These are phyloP conservation scores for Dorcus parallelipipedus DNA, from an alignment of 2,888 invertebrate genomes.

Conservation along the genomic window DNA sequence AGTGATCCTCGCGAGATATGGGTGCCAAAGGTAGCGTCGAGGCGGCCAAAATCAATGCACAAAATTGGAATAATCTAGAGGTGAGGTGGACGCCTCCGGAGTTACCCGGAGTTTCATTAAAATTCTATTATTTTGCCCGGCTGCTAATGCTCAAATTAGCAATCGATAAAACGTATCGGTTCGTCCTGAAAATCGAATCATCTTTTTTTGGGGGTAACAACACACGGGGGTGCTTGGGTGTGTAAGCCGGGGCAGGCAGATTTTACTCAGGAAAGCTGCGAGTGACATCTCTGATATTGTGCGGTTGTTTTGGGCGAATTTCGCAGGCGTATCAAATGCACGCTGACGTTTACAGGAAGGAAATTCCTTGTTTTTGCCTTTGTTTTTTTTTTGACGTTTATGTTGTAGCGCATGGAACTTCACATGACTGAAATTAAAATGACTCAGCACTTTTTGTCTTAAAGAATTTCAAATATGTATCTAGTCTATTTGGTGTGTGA, in stretches of 20 bases:
- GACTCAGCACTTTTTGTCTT: no score
- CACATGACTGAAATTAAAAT: no score
- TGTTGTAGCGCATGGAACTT: no score
- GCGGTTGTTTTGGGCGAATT: neutral
- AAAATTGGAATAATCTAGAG: constrained; percentile 79
- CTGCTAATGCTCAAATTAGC: no score
- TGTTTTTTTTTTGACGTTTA: no score
- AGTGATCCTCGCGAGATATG: constrained; percentile 49
- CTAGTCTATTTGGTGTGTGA: no score
- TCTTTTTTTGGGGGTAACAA: neutral
- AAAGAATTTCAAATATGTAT: no score
- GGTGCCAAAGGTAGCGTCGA: constrained; percentile 81
- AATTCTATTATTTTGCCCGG: neutral
- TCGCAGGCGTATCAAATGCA: no score
- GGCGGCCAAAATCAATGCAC: constrained; percentile 76
- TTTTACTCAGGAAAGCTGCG: neutral
- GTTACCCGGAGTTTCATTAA: neutral
- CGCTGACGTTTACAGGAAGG: no score
- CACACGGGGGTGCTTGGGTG: neutral
- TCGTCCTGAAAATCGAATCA: neutral
- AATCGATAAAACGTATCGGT: no score
- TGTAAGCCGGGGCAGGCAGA: neutral
- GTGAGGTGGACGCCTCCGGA: constrained; percentile 52
- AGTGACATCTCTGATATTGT: neutral
- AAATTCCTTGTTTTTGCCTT: no score